Conservation (phyloP, 2,113 vertebrate genomes). For the Dipodomys stephensi region DNA sequence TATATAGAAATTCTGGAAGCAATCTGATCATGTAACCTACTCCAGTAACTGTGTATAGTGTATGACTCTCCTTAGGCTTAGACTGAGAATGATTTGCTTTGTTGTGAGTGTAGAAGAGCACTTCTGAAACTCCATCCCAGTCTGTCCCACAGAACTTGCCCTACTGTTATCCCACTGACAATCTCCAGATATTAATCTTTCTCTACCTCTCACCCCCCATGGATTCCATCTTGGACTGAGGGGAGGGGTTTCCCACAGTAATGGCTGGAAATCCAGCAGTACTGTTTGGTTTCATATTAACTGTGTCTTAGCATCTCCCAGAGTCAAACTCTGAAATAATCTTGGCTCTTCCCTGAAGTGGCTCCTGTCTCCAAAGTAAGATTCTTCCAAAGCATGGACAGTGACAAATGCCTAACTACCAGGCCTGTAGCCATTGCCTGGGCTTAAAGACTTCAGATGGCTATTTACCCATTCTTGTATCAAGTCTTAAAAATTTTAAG, state of each 20-base stretch:
- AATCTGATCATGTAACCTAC: not conserved
- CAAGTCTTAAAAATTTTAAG: too few species aligned
- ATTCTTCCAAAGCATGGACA: not conserved
- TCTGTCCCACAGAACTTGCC: not conserved
- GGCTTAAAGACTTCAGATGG: rapidly evolving
- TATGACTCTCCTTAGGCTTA: not conserved
- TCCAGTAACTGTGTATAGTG: not conserved
- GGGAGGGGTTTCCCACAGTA: not conserved
- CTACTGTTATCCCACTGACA: not conserved
- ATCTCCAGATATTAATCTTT: not conserved
- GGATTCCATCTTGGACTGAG: not conserved
- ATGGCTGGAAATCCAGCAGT: not conserved
- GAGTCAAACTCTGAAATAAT: not conserved
- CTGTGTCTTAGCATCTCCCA: not conserved
- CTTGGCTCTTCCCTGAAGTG: not conserved
- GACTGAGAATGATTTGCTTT: not conserved
- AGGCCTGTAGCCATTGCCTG: not conserved
- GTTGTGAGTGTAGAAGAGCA: not conserved
- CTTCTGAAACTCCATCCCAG: not conserved
- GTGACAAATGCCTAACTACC: not conserved
- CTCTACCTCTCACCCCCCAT: not conserved
- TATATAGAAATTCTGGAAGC: not conserved
- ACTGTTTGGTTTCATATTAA: not conserved
- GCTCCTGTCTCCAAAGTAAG: not conserved
- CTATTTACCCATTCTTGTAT: too few species aligned